Conservation (phyloP, 2,113 vertebrate genomes). For the Aphyosemion australe region DNA sequence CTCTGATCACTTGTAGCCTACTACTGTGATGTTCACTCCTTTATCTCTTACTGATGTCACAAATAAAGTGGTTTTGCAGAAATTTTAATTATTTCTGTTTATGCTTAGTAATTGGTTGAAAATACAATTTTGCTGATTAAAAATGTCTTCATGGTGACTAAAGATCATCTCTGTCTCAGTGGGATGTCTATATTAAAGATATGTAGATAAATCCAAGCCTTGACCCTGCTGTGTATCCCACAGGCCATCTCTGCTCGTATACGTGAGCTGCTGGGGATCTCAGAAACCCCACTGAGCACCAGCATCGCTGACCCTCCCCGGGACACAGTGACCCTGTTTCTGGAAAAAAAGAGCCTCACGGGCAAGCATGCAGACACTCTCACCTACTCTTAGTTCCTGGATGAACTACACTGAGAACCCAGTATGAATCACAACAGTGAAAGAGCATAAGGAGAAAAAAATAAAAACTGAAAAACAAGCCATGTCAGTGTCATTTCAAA, state of each 20-base stretch:
- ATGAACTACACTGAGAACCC: slow-evolving; percentile 27
- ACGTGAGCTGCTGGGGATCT: slow-evolving; percentile 80
- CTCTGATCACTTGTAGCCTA: slow-evolving; percentile 30
- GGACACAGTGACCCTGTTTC: slow-evolving; percentile 82
- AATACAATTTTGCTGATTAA: too few species aligned
- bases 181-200: too few species aligned
- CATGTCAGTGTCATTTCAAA: slow-evolving; percentile 41
- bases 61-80: slow-evolving; percentile 8
- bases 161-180: too few species aligned
- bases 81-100: too few species aligned
- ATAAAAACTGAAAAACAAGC: slow-evolving; percentile 6
- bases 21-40: slow-evolving; percentile 19
- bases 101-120: too few species aligned
- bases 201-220: slow-evolving; percentile 26
- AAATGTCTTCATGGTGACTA: too few species aligned
- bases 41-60: slow-evolving; percentile 25
- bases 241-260: slow-evolving; percentile 84
- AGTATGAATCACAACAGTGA: slow-evolving; percentile 22
- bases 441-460: slow-evolving; percentile 1
- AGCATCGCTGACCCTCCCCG: slow-evolving; percentile 82
- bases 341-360: slow-evolving; percentile 83
- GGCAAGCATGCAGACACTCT: slow-evolving; percentile 81
- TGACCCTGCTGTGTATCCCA: slow-evolving; percentile 38
- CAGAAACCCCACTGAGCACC: slow-evolving; percentile 81
- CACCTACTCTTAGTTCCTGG: slow-evolving; percentile 79